A percentile compares a stretch with the other conserved stretches of the same genome.
These are phyloP conservation scores for Gadopsis bispinosus DNA, from an alignment of 2,797 vertebrate genomes.

Conservation along the genomic window DNA sequence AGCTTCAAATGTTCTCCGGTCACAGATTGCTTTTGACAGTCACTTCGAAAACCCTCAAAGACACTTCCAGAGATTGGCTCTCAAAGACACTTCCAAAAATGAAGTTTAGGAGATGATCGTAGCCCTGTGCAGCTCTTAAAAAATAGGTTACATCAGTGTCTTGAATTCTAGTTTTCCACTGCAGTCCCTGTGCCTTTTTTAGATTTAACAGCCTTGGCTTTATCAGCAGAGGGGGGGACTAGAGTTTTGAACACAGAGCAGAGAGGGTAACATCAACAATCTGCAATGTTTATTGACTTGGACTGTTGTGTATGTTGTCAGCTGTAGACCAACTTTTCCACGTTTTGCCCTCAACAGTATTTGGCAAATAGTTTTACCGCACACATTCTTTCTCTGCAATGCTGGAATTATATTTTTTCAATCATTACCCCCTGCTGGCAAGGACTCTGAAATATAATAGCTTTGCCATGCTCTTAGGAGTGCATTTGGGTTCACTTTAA, in stretches of 20 bases:
- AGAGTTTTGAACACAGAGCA: slow-evolving; percentile 13
- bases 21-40: slow-evolving; percentile 37
- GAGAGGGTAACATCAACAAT: slow-evolving; percentile 35
- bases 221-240: slow-evolving; percentile 24
- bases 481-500: slow-evolving; percentile 64
- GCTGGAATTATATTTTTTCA: slow-evolving; percentile 35
- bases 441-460: slow-evolving; percentile 54
- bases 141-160: slow-evolving; percentile 41
- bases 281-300: slow-evolving; percentile 36
- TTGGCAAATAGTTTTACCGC: slow-evolving; percentile 32
- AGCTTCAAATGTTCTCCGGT: slow-evolving; percentile 33
- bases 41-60: slow-evolving; percentile 40
- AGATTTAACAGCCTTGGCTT: slow-evolving; percentile 42
- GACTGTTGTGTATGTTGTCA: slow-evolving; percentile 3
- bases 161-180: slow-evolving; percentile 29
- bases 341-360: slow-evolving; percentile 33
- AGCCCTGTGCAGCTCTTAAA: slow-evolving; percentile 18
- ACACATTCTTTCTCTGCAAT: slow-evolving; percentile 9
- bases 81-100: slow-evolving; percentile 36
- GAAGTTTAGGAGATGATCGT: slow-evolving; percentile 18
- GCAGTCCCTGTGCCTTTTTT: slow-evolving; percentile 19
- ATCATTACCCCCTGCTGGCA: slow-evolving; percentile 63
- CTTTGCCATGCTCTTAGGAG: slow-evolving; percentile 54
- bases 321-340: slow-evolving; percentile 34
- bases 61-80: slow-evolving; percentile 33